Evolutionary conservation across 1,140 invertebrate genomes (phyloP).

Genomic region (Panagrolaimus sp.): DNA sequence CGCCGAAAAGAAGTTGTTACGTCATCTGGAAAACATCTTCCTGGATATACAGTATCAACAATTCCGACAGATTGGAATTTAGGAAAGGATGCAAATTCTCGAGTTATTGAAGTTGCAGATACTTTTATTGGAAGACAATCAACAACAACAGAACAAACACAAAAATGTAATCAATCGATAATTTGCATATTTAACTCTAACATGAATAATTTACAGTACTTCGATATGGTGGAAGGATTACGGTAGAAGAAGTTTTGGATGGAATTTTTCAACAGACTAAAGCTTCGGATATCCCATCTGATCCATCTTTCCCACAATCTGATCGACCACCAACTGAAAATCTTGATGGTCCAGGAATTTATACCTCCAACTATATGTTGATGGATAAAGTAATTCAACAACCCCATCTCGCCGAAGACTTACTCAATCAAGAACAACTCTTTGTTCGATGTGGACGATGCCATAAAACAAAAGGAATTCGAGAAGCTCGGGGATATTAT

Average conservation of each 20-base stretch:
- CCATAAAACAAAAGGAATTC: conserved; percentile 50
- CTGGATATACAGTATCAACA: conserved; percentile 58
- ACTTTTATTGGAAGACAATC: conserved; percentile 49
- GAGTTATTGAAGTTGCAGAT: conserved; percentile 57
- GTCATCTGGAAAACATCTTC: conserved; percentile 20
- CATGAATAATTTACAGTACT: conserved; percentile 19
- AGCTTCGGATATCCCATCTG: conserved; percentile 42
- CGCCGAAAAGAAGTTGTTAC: not conserved
- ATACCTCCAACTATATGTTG: conserved; percentile 50
- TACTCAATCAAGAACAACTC: conserved; percentile 49
- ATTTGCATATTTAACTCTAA: not conserved
- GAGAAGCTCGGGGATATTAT: conserved; percentile 65
- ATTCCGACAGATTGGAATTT: conserved; percentile 53
- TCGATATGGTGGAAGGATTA: conserved; percentile 67
- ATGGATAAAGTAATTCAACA: conserved; percentile 54
- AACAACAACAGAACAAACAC: conserved; percentile 15
- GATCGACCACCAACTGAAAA: conserved; percentile 44
- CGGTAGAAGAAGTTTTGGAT: conserved; percentile 84
- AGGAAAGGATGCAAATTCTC: conserved; percentile 30
- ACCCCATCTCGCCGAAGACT: conserved; percentile 49
- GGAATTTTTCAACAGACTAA: conserved; percentile 65
- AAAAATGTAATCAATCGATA: conserved; percentile 16
- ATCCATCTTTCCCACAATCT: conserved; percentile 36
- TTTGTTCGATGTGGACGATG: conserved; percentile 61
- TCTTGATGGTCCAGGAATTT: conserved; percentile 54